phyloP scores from a whole-genome alignment of 2,888 invertebrate genomes.

The Pteria penguin region DNA sequence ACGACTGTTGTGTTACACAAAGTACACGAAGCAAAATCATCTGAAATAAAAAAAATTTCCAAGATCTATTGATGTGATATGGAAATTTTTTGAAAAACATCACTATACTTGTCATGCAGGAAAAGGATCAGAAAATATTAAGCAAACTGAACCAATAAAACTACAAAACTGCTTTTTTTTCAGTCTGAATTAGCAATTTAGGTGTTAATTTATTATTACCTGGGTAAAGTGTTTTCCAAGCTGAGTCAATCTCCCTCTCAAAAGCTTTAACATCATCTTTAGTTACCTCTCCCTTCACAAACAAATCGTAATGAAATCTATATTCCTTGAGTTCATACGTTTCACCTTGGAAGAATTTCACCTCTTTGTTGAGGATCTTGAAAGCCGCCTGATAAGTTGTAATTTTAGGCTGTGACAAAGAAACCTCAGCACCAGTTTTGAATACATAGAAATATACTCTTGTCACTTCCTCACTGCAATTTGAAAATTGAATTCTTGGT shows the following conservation, averaged over 20 bases:
- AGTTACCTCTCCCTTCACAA: constrained; percentile 45
- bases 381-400: neutral
- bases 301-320: constrained; percentile 52
- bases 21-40: constrained; percentile 11
- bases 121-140: too few relatives aligned
- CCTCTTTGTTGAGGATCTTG: neutral
- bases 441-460: constrained; percentile 14
- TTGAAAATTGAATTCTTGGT: too few relatives aligned
- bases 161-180: too few relatives aligned
- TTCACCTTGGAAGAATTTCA: neutral
- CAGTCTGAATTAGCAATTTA: too few relatives aligned
- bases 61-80: too few relatives aligned
- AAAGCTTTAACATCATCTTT: constrained; percentile 31
- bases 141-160: too few relatives aligned
- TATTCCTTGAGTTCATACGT: constrained; percentile 31
- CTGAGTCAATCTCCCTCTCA: neutral
- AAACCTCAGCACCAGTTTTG: neutral
- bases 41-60: constrained; percentile 11
- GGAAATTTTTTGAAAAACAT: too few relatives aligned
- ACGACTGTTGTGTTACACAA: constrained; percentile 17
- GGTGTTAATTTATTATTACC: constrained; percentile 22
- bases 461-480: constrained; percentile 30
- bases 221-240: constrained; percentile 19
- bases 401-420: neutral
- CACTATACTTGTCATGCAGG: too few relatives aligned